Base-by-base conservation (phyloP, 2,888 invertebrate genomes). In the Drosophila bunnanda region DNA sequence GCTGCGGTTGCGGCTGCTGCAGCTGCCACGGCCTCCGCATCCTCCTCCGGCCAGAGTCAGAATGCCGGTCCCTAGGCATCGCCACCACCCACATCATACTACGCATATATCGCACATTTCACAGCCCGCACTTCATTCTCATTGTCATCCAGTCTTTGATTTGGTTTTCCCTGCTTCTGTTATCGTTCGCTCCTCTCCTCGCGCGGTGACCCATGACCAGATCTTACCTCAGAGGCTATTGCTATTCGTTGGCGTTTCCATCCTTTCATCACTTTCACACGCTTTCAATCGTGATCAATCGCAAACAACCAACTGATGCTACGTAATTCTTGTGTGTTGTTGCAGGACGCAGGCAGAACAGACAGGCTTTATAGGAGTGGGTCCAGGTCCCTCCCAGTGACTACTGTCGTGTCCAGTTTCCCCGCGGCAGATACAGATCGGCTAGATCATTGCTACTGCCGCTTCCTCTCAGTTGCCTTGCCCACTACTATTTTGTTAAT, bases 1-100 rank as follows among this genome's bases (percentile, higher is more conserved):
- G 85, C 83, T 78, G 78, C 87, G 53, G 76, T 81, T 50, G 77
- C 86, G 36, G 88, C 84, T 46, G 84, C 88, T 59, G 85, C 82
- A 38, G 78, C 83, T 72, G 82, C 82, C 55, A 67, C 84, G 20
- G 82, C 82, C n/a, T 77, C 81, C 12, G 73, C 80, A 34, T 52
- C 50, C 50, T 50, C 80, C 53, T 76, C 82, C 39, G 66, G 65
- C 36, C 82, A 83, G 71, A 75, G 74, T 67, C 80, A 75, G 54
- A 80, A 84, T 74, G 71, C 60, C 58, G 73, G 68, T 22, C 78
- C 74, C 55, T 85, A 82, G 76, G 54, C 44, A 54, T n/a, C 36
- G 15, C 32, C 22, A 41, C 46, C 13, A 30, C 44, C 44, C 55
- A 28, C 54, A 39, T 54, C 43, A 20, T 30, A 15, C 36, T 7